Evolutionary conservation across 2,797 vertebrate genomes (phyloP), one percentile per base, ranked within the genome.

Genomic region (Thripadectes ignobilis): DNA sequence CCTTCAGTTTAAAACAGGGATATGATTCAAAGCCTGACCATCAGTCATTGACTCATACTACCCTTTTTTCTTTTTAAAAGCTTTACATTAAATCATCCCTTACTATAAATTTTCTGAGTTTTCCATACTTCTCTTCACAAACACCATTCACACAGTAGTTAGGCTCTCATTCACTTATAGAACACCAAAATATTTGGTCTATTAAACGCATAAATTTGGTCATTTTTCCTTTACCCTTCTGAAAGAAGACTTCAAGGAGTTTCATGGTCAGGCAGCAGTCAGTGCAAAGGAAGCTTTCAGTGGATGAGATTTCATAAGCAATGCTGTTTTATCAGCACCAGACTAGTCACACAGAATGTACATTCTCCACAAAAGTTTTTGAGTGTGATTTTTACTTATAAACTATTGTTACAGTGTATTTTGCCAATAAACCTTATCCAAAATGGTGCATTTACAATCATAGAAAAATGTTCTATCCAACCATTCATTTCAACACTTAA

Each of bases 331-430:
- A 81, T 52, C 59, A 89, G 66, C 36, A 10, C 38, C 84, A 86
- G 76, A 85, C 38, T 93, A 96, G 73, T 71, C 52, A 10, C 89
- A 73, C 51, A 93, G 85, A 72, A 32, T 87, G 52, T 58, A 91
- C 55, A 75, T 65, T 93, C 81, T 94, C 39, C 65, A 80, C 49
- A 92, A 78, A 78, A 51, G 51, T 71, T 62, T 88, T 62, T 0
- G 3, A 76, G 36, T 94, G 36, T 82, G 36, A 89, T 34, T 96
- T 96, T 95, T 66, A 91, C 51, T 95, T 84, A 66, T 27, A 78
- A 71, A 27, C 58, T 55, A 48, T 15, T 72, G 18, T 29, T 81
- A 36, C 39, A 21, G 21, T 81, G 39, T 74, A 48, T 87, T 96
- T 95, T 89, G 46, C 84, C 61, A 91, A 66, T 46, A 88, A n/a